These are phyloP conservation scores for Paratrypauchen microcephalus DNA, from an alignment of 2,797 vertebrate species.

Conservation along the genomic window DNA sequence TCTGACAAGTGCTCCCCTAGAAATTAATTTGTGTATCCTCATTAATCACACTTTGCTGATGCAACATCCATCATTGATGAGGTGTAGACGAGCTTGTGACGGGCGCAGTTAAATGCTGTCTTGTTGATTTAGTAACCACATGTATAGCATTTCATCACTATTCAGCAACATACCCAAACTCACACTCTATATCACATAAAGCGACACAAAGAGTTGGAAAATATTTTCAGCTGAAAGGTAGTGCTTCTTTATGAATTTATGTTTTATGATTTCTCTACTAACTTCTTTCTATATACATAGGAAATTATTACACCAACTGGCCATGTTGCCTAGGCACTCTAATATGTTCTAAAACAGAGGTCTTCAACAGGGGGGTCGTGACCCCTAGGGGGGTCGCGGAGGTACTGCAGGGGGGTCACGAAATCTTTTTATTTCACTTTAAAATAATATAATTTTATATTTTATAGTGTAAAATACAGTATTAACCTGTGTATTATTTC, in stretches of 20 bases:
- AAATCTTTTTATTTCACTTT: too few relatives aligned
- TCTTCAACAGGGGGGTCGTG: too few relatives aligned
- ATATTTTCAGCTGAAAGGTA: background rate
- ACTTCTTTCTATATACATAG: background rate
- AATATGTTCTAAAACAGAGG: background rate
- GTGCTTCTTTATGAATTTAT: background rate
- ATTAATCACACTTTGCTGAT: constrained; percentile 75
- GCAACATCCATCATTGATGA: constrained; percentile 71
- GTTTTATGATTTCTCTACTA: background rate
- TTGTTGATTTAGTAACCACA: constrained; percentile 70
- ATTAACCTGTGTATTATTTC: too few relatives aligned
- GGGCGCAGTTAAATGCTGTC: constrained; percentile 59
- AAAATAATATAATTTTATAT: too few relatives aligned
- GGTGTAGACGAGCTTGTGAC: constrained; percentile 56
- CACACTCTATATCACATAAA: background rate
- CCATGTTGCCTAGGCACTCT: background rate
- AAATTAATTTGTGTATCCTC: constrained; percentile 73
- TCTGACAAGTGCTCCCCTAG: constrained; percentile 68
- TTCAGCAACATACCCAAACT: constrained; percentile 15
- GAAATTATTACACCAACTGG: background rate
- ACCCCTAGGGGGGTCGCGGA: too few relatives aligned
- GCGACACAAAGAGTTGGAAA: background rate
- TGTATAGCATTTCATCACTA: constrained; percentile 53
- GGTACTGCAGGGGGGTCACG: too few relatives aligned
- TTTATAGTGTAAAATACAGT: too few relatives aligned